phyloP scores from a whole-genome alignment of 2,797 vertebrate genomes.

The Halcyon chelicuti region DNA sequence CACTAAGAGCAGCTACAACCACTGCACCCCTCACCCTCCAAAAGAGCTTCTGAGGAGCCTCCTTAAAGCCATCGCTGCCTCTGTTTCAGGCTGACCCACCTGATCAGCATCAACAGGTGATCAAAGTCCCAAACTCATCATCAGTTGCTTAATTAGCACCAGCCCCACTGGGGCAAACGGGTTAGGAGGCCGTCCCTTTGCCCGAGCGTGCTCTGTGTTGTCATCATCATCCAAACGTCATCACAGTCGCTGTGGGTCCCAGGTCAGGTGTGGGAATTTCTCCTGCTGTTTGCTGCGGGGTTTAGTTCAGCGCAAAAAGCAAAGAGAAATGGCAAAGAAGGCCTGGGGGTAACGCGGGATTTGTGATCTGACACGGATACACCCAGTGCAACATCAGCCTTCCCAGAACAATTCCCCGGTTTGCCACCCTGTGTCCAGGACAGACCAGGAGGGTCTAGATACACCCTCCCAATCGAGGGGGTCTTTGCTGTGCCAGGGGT shows the following conservation, averaged over 20 bases:
- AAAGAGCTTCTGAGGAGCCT: fast-evolving
- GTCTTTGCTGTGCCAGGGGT: neutral
- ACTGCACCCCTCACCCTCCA: fast-evolving
- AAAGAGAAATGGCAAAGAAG: neutral
- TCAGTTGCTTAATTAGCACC: neutral
- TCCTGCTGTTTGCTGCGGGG: neutral
- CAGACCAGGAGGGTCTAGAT: neutral
- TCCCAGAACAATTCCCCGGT: neutral
- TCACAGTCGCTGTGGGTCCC: neutral
- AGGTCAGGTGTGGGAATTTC: neutral
- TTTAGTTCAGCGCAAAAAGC: neutral
- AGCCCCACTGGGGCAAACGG: neutral
- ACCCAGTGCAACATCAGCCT: neutral
- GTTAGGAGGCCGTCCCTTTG: neutral
- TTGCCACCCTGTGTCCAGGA: neutral
- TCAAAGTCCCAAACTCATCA: neutral
- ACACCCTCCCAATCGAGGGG: neutral
- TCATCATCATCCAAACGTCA: fast-evolving
- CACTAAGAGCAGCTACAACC: fast-evolving
- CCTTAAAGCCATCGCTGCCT: neutral
- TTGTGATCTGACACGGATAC: neutral
- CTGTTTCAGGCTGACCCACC: neutral
- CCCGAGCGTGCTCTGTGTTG: neutral
- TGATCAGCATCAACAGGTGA: neutral
- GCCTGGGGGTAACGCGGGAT: neutral